phyloP scores from a whole-genome alignment of 1,140 invertebrate species.

The Trichogramma pretiosum region DNA sequence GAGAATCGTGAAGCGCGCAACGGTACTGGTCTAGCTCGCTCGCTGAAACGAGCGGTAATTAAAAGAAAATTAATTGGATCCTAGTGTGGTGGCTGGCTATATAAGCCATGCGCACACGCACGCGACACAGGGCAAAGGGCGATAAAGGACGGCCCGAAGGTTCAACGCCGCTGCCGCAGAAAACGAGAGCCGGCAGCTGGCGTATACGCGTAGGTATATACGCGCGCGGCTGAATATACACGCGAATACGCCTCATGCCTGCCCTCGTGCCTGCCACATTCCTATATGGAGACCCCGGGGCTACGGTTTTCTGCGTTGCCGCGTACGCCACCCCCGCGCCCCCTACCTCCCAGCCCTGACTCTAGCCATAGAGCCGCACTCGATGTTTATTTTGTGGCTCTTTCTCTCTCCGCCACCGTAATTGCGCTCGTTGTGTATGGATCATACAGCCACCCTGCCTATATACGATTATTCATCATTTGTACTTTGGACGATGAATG shows the following conservation, averaged over 20 bases:
- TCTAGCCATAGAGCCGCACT: conserved; percentile 28
- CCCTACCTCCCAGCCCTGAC: no score
- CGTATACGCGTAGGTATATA: neutral
- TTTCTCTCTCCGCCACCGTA: neutral
- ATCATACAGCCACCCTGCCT: no score
- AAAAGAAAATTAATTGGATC: conserved; percentile 41
- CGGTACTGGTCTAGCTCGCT: no score
- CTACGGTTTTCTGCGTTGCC: conserved; percentile 29
- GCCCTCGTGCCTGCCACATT: no score
- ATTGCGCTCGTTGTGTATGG: no score
- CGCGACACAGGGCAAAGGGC: conserved; percentile 9
- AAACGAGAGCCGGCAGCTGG: conserved; percentile 22
- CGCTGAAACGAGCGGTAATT: conserved; percentile 35
- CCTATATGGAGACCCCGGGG: neutral
- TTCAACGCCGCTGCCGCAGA: neutral
- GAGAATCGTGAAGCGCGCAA: no score
- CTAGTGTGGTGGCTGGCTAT: no score
- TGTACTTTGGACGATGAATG: no score
- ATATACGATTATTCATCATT: conserved; percentile 15
- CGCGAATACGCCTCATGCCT: no score
- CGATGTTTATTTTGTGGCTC: conserved; percentile 28
- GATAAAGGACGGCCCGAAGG: neutral
- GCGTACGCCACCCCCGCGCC: no score
- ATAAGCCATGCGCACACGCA: no score
- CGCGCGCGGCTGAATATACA: no score